Evolutionary conservation across 2,888 invertebrate species (phyloP), one percentile per base, ranked within the genome.

Genomic region (Zootermopsis nevadensis): DNA sequence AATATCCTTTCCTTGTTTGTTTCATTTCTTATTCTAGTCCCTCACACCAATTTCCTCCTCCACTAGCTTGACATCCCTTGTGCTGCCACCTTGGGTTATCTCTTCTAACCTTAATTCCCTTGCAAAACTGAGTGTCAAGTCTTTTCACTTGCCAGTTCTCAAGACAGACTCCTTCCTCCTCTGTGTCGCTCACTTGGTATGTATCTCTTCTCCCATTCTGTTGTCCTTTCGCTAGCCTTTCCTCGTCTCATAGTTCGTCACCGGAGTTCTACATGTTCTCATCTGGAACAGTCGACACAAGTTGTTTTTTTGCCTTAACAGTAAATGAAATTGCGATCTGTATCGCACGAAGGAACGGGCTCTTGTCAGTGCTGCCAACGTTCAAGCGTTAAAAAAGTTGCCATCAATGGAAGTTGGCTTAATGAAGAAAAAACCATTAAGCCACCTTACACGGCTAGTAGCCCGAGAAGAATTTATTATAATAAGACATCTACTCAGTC

Each of bases 61-160:
- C 10, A 69, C 30, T 69, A 19, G 69, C 19, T 33, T 69, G 69
- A 69, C 69, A 33, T 69, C 31, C 31, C 31, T 69, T 69, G 31
- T 69, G 69, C 30, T 31, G 69, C 33, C 69, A 15, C 69, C 33
- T 69, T 69, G 69, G 33, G 31, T 69, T 69, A 69, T 69, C 69
- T 69, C 69, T 31, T 31, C 33, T 15, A 69, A 19, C 22, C 31
- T 69, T 69, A 69, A 69, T 69, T 69, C 69, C 69, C 69, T 69
- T 69, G 69, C 69, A 69, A 69, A 69, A 69, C 69, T 69, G 69
- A 69, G 69, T 69, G 69, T 69, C 69, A 69, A 69, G 69, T 69
- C 69, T 69, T 4, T 24, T 33, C 69, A n/a, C 66, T 66, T 19
- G 27, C 15, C 15, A 15, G 19, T 15, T 60, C 60, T 27, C 67